Conservation (phyloP, 2,113 vertebrate genomes). For the Calypte anna region DNA sequence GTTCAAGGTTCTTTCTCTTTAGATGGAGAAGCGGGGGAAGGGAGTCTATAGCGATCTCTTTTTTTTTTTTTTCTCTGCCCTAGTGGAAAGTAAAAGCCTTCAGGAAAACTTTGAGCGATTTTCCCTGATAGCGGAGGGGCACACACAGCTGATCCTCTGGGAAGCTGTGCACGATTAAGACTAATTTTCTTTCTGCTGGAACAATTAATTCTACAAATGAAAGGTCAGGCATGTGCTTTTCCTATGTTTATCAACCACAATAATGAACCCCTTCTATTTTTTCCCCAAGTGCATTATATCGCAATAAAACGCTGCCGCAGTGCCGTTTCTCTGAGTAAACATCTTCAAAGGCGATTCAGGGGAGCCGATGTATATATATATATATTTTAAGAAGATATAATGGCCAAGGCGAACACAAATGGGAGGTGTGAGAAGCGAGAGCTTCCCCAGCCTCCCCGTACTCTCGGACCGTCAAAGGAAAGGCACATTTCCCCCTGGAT, state of each 20-base stretch:
- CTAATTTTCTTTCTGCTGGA: constrained; percentile 56
- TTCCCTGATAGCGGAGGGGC: not conserved
- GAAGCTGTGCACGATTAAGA: constrained; percentile 56
- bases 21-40: not conserved
- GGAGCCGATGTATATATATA: not conserved
- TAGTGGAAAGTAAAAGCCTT: not conserved
- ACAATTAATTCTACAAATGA: constrained; percentile 65
- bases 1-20: not conserved
- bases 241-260: constrained; percentile 55
- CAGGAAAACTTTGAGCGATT: constrained; percentile 26
- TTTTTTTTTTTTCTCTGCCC: not conserved
- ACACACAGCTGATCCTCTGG: constrained; percentile 42
- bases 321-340: not conserved
- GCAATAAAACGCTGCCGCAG: not conserved
- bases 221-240: constrained; percentile 60
- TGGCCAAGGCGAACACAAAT: not conserved
- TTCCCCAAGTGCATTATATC: not conserved
- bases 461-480: fast-evolving
- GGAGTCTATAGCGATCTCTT: not conserved
- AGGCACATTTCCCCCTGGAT: not conserved
- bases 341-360: not conserved
- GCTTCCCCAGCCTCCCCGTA: not conserved
- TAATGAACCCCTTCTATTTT: constrained; percentile 55
- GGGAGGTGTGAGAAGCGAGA: not conserved
- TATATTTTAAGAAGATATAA: not conserved